phyloP scores from a whole-genome alignment of 2,797 vertebrate genomes.

The Sus cebifrons region DNA sequence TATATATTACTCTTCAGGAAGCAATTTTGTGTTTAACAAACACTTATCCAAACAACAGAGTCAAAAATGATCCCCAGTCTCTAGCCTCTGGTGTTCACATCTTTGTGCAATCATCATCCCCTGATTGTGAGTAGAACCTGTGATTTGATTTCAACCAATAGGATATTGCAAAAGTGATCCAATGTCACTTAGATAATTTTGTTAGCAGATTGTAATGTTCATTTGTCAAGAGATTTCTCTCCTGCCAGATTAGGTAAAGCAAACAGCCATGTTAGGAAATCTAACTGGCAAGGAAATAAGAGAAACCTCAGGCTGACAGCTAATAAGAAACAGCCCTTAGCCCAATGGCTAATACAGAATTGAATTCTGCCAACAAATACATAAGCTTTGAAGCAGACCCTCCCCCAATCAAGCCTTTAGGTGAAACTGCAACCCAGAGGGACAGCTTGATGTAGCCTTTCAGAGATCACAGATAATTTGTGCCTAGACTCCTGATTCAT shows the following conservation, averaged over 20 bases:
- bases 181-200: not conserved
- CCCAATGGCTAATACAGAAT: not conserved
- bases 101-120: not conserved
- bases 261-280: not conserved
- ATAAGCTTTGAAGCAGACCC: not conserved
- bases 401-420: not conserved
- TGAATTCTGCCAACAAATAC: not conserved
- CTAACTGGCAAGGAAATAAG: not conserved
- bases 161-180: not conserved
- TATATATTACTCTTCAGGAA: not conserved
- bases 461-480: not conserved
- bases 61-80: not conserved
- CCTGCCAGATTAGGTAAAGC: not conserved
- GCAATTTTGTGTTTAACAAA: not conserved
- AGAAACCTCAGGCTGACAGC: not conserved
- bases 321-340: not conserved
- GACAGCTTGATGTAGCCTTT: not conserved
- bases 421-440: not conserved
- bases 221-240: not conserved
- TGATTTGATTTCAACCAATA: slow-evolving; percentile 33
- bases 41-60: not conserved
- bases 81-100: not conserved
- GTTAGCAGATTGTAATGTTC: not conserved
- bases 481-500: not conserved
- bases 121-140: not conserved